These are phyloP conservation scores for Melanostigma gelatinosum DNA, from an alignment of 2,113 vertebrate species.

Conservation along the genomic window DNA sequence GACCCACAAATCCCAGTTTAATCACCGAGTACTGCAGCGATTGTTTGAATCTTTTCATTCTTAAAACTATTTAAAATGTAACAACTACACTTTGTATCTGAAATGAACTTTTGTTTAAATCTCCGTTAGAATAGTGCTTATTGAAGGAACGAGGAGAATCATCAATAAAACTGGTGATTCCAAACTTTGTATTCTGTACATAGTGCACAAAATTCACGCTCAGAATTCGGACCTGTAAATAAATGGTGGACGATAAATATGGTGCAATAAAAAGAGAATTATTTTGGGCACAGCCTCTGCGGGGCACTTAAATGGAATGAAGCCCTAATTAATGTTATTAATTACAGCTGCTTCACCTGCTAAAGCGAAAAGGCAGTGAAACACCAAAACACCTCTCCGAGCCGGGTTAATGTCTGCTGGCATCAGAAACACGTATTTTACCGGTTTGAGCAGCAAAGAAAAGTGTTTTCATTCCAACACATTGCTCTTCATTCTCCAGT, in stretches of 20 bases:
- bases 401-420: not conserved
- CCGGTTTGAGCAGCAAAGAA: not conserved
- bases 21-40: not conserved
- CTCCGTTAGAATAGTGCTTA: not conserved
- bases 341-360: not conserved
- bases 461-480: not conserved
- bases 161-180: not conserved
- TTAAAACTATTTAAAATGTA: no score
- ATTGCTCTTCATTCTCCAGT: slow-evolving; percentile 1
- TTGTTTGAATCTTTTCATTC: no score
- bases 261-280: no score
- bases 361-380: no score
- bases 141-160: not conserved
- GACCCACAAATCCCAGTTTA: not conserved
- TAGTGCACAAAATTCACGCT: not conserved
- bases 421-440: not conserved
- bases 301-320: not conserved
- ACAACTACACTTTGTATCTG: no score
- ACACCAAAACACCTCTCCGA: not conserved
- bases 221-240: not conserved
- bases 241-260: not conserved
- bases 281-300: not conserved
- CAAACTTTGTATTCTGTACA: not conserved
- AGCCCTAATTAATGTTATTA: not conserved
- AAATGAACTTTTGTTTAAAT: no score